Evolutionary conservation across 2,888 invertebrate species (phyloP), one percentile per base, ranked within the genome.

Genomic region (Sthenelais limicola): DNA sequence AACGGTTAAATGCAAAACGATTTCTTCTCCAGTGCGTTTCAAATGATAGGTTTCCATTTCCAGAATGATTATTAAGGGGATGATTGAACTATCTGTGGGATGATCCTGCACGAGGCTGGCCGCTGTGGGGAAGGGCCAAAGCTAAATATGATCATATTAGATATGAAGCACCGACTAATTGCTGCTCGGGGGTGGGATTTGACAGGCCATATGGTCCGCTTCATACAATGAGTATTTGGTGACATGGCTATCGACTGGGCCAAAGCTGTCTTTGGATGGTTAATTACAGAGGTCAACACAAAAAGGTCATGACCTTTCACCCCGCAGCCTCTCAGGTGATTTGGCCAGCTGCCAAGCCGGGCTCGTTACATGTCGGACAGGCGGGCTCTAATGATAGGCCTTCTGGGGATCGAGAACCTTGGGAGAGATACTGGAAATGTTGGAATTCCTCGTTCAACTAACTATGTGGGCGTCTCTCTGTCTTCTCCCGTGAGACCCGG

Each of bases 301-400:
- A 62, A n/a, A 12, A 24, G 62, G 62, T 62, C 62, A 62, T 28
- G 62, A 62, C 62, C 62, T 62, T 62, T 62, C 24, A 62, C 62
- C 62, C 62, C 38, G 15, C 38, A 21, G 62, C 35, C 62, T 38
- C 28, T 62, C 62, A 62, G 62, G 62, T 62, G 62, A 62, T 62
- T 62, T 62, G 62, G 62, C 62, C 5, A n/a, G 21, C 38, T n/a
- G 35, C 62, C 62, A 62, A 43, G 21, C 12, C 1, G 1, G 21
- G 62, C 62, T 43, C 43, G 62, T 62, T 62, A 38, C 24, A 7
- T 21, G 62, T 24, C 7, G 58, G 26, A 12, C 24, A n/a, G 51
- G 21, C 33, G 38, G 21, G 58, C 58, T 33, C 38, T 62, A 62
- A 62, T 62, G 58, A 62, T 62, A 38, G 62, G 24, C 62, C 15